Conservation (phyloP, 2,888 invertebrate genomes). For the Leptinotarsa juncta region DNA sequence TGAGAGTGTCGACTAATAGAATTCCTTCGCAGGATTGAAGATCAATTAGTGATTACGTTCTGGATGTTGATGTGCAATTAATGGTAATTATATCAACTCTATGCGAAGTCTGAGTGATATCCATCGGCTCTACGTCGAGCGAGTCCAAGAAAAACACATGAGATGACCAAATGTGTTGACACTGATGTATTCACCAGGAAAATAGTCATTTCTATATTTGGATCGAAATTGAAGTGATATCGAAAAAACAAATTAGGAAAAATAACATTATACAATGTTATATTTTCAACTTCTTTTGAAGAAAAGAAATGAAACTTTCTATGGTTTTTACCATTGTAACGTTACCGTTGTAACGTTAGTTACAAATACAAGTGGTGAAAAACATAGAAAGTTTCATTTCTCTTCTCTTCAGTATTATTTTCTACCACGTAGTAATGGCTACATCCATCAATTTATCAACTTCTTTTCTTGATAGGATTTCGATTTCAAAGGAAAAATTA, state of each 20-base stretch:
- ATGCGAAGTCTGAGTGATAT: not conserved
- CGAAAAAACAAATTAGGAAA: not conserved
- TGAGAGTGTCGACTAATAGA: constrained; percentile 18
- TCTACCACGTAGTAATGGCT: no score
- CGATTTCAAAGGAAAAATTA: no score
- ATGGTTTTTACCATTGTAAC: no score
- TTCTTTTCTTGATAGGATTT: no score
- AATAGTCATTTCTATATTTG: not conserved
- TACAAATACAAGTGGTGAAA: no score
- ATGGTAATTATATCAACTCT: constrained; percentile 8
- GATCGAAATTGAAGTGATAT: not conserved
- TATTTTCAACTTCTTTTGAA: no score
- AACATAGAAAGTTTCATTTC: no score
- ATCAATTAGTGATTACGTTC: constrained; percentile 12
- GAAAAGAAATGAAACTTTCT: no score
- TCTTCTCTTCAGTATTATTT: no score
- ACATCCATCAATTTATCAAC: no score
- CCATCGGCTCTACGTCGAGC: not conserved
- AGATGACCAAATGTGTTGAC: constrained; percentile 17
- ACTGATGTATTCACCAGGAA: not conserved
- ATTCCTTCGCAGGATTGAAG: constrained; percentile 7
- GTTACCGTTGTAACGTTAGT: no score
- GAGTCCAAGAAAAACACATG: constrained; percentile 6
- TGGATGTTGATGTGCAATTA: constrained; percentile 15
- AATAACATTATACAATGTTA: no score